A percentile compares a stretch with the other conserved stretches of the same genome.
Evolutionary conservation across 2,113 vertebrate genomes (phyloP).

Genomic region (Cichladusa arquata): DNA sequence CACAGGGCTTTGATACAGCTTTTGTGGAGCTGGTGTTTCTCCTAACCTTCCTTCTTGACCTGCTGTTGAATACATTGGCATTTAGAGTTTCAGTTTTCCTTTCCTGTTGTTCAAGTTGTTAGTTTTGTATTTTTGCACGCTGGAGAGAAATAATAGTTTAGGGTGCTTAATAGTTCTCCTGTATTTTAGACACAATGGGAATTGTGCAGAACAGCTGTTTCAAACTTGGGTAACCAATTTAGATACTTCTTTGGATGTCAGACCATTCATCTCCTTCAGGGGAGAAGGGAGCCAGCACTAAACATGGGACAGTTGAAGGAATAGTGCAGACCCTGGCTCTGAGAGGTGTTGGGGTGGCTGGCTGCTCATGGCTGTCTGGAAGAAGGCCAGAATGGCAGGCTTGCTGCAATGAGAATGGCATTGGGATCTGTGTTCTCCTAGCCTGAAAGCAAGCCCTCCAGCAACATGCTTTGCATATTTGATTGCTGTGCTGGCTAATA

Average conservation of each 20-base stretch:
- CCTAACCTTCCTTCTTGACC: neutral
- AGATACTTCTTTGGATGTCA: neutral
- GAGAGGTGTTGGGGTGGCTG: neutral
- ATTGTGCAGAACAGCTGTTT: neutral
- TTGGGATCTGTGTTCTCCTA: neutral
- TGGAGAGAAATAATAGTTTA: neutral
- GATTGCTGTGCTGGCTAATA: constrained; percentile 39
- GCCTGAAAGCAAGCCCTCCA: neutral
- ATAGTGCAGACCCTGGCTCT: neutral
- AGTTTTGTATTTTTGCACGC: neutral
- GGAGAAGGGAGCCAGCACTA: neutral
- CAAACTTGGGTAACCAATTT: neutral
- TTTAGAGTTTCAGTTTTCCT: neutral
- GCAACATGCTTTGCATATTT: constrained; percentile 32
- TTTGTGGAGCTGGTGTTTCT: neutral
- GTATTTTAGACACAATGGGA: neutral
- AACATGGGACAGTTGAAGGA: neutral
- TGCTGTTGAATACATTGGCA: neutral
- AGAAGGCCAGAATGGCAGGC: neutral
- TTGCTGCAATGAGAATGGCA: neutral
- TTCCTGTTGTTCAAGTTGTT: neutral
- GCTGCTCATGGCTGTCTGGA: neutral
- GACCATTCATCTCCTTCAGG: neutral
- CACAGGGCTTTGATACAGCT: neutral
- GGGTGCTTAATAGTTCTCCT: neutral